phyloP scores from a whole-genome alignment of 2,113 vertebrate species.

The Donacobius atricapilla region DNA sequence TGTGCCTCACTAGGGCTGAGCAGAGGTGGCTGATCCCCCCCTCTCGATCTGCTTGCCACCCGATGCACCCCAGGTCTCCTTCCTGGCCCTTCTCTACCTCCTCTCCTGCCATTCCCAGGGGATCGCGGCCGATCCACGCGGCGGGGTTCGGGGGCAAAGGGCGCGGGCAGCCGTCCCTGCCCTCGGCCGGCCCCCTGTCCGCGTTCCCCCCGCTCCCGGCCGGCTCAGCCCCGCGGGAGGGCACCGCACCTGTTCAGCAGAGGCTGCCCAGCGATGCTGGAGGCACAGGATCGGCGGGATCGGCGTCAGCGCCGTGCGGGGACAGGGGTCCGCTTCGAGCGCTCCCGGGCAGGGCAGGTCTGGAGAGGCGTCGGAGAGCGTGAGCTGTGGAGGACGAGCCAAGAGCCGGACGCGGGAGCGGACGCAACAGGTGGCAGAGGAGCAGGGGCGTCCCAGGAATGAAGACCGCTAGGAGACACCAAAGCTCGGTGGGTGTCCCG shows the following conservation, averaged over 20 bases:
- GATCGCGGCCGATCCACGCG: background rate
- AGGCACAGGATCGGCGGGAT: background rate
- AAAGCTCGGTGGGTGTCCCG: background rate
- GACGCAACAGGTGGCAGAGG: too few relatives aligned
- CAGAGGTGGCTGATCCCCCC: background rate
- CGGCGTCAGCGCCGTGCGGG: background rate
- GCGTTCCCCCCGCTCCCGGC: background rate
- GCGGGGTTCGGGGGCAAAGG: background rate
- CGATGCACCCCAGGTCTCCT: too few relatives aligned
- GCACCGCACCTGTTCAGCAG: background rate
- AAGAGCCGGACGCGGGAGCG: background rate
- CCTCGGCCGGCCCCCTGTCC: background rate
- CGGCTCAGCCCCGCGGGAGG: background rate
- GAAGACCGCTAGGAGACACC: too few relatives aligned
- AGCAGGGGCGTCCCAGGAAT: accelerated
- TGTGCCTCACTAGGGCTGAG: background rate
- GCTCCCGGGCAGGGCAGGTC: background rate
- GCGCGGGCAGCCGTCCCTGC: background rate
- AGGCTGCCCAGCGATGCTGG: background rate
- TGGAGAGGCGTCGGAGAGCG: accelerated
- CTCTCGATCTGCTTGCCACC: background rate
- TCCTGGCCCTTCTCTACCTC: background rate
- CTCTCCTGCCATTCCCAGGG: accelerated
- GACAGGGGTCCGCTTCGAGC: background rate
- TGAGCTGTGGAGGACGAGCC: background rate